Percentiles rank a stretch among this genome's conserved stretches.
These are phyloP conservation scores for Zygothrica quintamaculata DNA, from an alignment of 2,888 invertebrate species.

Conservation along the genomic window DNA sequence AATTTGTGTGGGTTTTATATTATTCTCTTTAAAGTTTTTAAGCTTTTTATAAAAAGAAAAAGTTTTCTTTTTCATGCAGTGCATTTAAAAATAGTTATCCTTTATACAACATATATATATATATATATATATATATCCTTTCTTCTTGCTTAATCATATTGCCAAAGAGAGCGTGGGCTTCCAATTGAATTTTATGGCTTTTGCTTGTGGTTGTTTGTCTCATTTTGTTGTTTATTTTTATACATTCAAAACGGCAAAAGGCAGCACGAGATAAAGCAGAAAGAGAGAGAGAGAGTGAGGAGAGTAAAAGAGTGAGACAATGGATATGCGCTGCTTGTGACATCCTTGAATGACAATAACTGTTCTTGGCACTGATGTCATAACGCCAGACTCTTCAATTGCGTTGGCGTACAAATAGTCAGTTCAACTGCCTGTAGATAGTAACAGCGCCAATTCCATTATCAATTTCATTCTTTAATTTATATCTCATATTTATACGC, in stretches of 20 bases:
- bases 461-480: too few relatives aligned
- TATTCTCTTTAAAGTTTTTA: too few relatives aligned
- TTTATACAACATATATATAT: too few relatives aligned
- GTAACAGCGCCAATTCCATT: too few relatives aligned
- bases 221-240: conserved; percentile 27
- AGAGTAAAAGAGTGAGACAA: conserved; percentile 31
- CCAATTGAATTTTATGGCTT: conserved; percentile 1
- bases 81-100: too few relatives aligned
- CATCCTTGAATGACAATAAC: conserved; percentile 9
- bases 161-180: conserved; percentile 1
- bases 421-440: too few relatives aligned
- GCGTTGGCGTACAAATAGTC: conserved; percentile 40
- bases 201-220: conserved; percentile 45
- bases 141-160: not conserved
- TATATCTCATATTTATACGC: too few relatives aligned
- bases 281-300: not conserved
- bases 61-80: too few relatives aligned
- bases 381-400: conserved; percentile 28
- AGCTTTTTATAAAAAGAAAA: too few relatives aligned
- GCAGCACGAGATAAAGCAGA: too few relatives aligned
- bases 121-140: not conserved
- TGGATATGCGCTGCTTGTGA: conserved; percentile 32
- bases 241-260: conserved; percentile 4
- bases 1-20: too few relatives aligned
- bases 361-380: conserved; percentile 42